These are phyloP conservation scores for Piaya cayana DNA, from an alignment of 2,113 vertebrate genomes.

Conservation along the genomic window DNA sequence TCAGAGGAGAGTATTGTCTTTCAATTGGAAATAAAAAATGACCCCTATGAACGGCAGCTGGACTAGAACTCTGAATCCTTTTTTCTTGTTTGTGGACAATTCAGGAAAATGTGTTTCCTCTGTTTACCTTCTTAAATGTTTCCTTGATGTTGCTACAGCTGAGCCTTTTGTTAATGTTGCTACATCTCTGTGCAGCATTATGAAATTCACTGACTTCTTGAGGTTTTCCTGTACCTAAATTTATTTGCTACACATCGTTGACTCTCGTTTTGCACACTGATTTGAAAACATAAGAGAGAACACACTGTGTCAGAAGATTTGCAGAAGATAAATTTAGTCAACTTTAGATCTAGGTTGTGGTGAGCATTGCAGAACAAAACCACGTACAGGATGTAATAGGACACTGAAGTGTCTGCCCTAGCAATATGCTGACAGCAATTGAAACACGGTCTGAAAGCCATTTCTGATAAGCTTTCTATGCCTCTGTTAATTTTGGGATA, in stretches of 20 bases:
- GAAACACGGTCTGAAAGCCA: neutral
- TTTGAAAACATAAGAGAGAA: neutral
- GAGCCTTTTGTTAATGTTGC: neutral
- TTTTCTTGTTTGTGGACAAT: neutral
- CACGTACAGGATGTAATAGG: neutral
- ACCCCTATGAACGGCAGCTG: neutral
- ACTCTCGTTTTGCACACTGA: neutral
- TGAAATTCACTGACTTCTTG: neutral
- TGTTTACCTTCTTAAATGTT: neutral
- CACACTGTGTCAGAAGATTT: neutral
- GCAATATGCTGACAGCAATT: neutral
- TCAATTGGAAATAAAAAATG: neutral
- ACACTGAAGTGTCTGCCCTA: neutral
- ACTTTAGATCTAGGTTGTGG: neutral
- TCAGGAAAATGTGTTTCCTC: neutral
- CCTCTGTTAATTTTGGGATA: neutral
- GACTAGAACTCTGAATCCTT: neutral
- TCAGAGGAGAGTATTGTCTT: neutral
- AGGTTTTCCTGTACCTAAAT: neutral
- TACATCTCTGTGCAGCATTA: neutral
- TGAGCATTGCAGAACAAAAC: neutral
- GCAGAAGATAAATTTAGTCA: neutral
- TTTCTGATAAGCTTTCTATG: neutral
- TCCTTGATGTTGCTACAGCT: neutral
- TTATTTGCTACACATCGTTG: rapidly evolving